phyloP scores from a whole-genome alignment of 1,140 invertebrate species.

The Penaeus japonicus region DNA sequence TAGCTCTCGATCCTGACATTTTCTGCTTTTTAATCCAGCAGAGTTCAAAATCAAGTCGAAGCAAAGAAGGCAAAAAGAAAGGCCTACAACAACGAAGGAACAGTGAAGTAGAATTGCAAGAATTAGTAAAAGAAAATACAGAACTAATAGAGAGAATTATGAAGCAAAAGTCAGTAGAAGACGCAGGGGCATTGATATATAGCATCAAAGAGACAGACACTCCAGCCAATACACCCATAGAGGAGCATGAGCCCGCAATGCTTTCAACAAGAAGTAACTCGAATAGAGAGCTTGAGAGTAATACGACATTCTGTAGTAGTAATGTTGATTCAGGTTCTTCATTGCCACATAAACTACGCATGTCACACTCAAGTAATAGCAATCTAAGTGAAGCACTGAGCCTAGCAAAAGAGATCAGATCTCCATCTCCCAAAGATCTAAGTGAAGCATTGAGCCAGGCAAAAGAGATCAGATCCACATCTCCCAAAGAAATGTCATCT shows the following conservation, averaged over 20 bases:
- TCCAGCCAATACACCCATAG: background rate
- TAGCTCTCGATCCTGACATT: slow-evolving; percentile 36
- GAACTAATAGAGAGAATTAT: slow-evolving; percentile 49
- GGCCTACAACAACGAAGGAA: slow-evolving; percentile 37
- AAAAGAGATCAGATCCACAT: background rate
- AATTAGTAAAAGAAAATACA: slow-evolving; percentile 48
- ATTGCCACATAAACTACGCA: no score
- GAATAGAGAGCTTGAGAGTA: background rate
- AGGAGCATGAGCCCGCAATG: background rate
- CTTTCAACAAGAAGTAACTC: background rate
- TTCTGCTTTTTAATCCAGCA: slow-evolving; percentile 50
- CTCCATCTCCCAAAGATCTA: no score
- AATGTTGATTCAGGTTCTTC: no score
- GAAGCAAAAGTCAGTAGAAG: slow-evolving; percentile 40
- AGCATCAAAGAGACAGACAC: background rate
- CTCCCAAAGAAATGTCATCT: no score
- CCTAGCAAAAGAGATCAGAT: background rate
- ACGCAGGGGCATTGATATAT: background rate
- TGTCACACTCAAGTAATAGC: no score
- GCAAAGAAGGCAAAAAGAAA: slow-evolving; percentile 9
- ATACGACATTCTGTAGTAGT: background rate
- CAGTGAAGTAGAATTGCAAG: slow-evolving; percentile 43
- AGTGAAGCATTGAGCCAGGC: no score
- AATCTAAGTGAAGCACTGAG: no score
- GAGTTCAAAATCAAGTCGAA: slow-evolving; percentile 21